These are phyloP conservation scores for Esox masquinongy DNA, from an alignment of 2,797 vertebrate species.

Conservation along the genomic window DNA sequence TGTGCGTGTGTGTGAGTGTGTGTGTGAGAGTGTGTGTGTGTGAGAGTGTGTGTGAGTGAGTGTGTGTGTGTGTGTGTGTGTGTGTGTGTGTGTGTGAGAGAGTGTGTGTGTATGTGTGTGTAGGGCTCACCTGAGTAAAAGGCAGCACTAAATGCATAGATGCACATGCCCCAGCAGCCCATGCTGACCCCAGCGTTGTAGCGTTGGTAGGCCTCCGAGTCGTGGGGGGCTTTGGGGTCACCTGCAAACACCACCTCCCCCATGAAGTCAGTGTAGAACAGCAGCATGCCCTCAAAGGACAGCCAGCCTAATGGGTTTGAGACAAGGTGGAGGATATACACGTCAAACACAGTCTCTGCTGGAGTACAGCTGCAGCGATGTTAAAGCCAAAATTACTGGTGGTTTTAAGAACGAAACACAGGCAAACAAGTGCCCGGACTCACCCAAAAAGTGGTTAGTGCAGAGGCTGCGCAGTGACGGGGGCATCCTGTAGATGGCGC, in stretches of 20 bases:
- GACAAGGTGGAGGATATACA: not conserved
- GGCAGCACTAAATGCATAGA: conserved; percentile 97
- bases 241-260: conserved; percentile 97
- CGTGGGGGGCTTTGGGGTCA: conserved; percentile 89
- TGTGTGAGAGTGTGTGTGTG: not conserved
- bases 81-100: conserved; percentile 6
- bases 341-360: not conserved
- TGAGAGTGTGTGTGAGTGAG: not conserved
- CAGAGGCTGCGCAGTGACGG: conserved; percentile 91
- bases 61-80: not conserved
- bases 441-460: conserved; percentile 98
- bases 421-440: conserved; percentile 26
- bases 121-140: conserved; percentile 89
- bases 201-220: conserved; percentile 85
- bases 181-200: conserved; percentile 95
- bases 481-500: conserved; percentile 95
- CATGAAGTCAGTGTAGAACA: conserved; percentile 99
- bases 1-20: conserved; percentile 6
- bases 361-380: not conserved
- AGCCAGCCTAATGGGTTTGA: conserved; percentile 84
- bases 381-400: not conserved
- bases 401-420: conserved; percentile 7
- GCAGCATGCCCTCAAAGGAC: conserved; percentile 96
- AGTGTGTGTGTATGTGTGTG: not conserved
- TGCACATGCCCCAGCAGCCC: conserved; percentile 99